phyloP scores from a whole-genome alignment of 2,797 vertebrate genomes.

The Rhyacichthys aspro region DNA sequence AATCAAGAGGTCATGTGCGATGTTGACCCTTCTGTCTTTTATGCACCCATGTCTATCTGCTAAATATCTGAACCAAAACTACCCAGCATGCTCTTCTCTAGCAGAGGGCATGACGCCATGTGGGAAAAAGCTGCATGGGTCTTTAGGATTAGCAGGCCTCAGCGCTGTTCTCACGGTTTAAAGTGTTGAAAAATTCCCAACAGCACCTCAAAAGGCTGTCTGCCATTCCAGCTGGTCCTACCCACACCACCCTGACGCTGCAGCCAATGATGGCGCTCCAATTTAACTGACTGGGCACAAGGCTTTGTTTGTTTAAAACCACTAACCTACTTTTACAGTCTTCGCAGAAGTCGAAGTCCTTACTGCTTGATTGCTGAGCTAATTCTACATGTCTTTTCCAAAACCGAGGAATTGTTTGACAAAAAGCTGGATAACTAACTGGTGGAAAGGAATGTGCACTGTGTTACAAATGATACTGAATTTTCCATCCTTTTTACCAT shows the following conservation, averaged over 20 bases:
- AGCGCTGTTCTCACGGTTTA: conserved; percentile 59
- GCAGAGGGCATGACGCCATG: conserved; percentile 47
- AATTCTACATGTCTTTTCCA: conserved; percentile 39
- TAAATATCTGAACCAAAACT: conserved; percentile 8
- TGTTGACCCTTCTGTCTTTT: too few species aligned
- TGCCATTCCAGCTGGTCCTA: conserved; percentile 59
- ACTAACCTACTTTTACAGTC: conserved; percentile 75
- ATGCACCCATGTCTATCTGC: not conserved
- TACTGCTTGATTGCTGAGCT: conserved; percentile 53
- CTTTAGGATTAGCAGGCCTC: conserved; percentile 31
- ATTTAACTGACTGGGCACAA: conserved; percentile 74
- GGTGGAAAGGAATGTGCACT: conserved; percentile 17
- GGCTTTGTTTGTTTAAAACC: conserved; percentile 76
- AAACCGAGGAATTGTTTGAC: conserved; percentile 32
- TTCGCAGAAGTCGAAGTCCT: conserved; percentile 52
- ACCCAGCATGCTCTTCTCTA: conserved; percentile 21
- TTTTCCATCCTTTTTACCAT: conserved; percentile 1
- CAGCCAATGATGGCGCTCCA: conserved; percentile 68
- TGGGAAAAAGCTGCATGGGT: conserved; percentile 57
- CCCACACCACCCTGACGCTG: conserved; percentile 65
- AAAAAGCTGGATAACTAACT: conserved; percentile 5
- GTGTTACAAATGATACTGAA: conserved; percentile 2
- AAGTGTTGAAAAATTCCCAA: conserved; percentile 47
- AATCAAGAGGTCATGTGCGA: too few species aligned
- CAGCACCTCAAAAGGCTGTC: conserved; percentile 39